Conservation (phyloP, 2,888 invertebrate genomes). For the Odontocerum albicorne region DNA sequence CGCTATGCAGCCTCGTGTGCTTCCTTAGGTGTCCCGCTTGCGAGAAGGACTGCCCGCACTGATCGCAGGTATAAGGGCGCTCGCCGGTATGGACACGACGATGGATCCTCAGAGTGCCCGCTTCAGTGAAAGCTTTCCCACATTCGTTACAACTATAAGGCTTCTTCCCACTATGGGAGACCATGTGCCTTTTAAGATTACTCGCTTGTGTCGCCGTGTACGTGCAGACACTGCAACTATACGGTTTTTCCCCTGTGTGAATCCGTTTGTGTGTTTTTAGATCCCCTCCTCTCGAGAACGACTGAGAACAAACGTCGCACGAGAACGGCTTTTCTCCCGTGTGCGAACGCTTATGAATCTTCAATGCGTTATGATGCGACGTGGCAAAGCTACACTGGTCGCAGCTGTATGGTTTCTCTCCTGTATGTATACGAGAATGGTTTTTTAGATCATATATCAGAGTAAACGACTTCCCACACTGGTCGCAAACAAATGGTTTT, state of each 20-base stretch:
- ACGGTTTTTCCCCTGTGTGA: conserved; percentile 44
- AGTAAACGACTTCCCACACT: conserved; percentile 4
- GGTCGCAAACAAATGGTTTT: conserved; percentile 3
- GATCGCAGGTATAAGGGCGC: conserved; percentile 3
- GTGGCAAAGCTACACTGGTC: neutral
- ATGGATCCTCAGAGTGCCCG: conserved; percentile 2
- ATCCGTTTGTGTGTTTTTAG: conserved; percentile 50
- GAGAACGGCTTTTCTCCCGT: conserved; percentile 6
- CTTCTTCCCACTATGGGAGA: conserved; percentile 1
- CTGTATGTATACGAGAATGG: conserved; percentile 3
- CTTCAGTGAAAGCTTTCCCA: conserved; percentile 7
- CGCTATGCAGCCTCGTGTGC: conserved; percentile 1
- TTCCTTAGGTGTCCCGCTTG: conserved; percentile 5
- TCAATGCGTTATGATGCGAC: conserved; percentile 8
- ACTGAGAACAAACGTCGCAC: neutral
- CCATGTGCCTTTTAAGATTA: conserved; percentile 7
- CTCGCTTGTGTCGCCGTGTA: conserved; percentile 10
- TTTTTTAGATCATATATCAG: conserved; percentile 6
- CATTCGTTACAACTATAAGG: conserved; percentile 2
- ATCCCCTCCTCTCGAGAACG: neutral
- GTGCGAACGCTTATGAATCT: conserved; percentile 1
- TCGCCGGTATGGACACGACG: conserved; percentile 5
- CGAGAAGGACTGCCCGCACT: conserved; percentile 4
- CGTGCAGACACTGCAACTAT: conserved; percentile 44
- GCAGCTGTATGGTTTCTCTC: conserved; percentile 5